These are phyloP conservation scores for Riptortus pedestris DNA, from an alignment of 1,140 invertebrate species.

Conservation along the genomic window DNA sequence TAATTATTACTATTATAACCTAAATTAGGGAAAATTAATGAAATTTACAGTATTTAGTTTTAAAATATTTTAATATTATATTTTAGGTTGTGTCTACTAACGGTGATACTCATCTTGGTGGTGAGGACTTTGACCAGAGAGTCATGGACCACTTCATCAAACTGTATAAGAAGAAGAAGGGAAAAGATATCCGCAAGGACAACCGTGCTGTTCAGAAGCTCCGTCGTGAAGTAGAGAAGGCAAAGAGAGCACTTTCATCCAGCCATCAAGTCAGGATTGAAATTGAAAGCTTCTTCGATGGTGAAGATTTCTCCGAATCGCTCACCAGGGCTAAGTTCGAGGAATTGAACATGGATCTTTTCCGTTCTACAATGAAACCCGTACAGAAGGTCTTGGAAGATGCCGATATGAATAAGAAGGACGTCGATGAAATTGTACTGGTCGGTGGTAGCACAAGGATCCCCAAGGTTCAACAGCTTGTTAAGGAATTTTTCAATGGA, in stretches of 20 bases:
- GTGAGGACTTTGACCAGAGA: slow-evolving; percentile 97
- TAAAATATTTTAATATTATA: too few relatives aligned
- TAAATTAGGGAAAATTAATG: too few relatives aligned
- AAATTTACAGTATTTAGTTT: too few relatives aligned
- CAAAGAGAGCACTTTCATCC: slow-evolving; percentile 88
- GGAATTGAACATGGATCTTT: slow-evolving; percentile 98
- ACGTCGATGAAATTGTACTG: slow-evolving; percentile 96
- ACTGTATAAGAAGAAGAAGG: slow-evolving; percentile 97
- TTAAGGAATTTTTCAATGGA: slow-evolving; percentile 97
- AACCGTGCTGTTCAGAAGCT: slow-evolving; percentile 92
- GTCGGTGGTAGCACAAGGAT: slow-evolving; percentile 99
- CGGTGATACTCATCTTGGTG: slow-evolving; percentile 96
- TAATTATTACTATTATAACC: too few relatives aligned
- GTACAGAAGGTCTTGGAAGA: slow-evolving; percentile 98
- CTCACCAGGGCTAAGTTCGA: slow-evolving; percentile 98
- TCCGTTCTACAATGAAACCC: slow-evolving; percentile 95
- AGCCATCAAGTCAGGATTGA: slow-evolving; percentile 92
- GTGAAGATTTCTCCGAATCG: slow-evolving; percentile 98
- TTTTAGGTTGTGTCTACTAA: slow-evolving; percentile 94
- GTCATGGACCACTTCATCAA: slow-evolving; percentile 99
- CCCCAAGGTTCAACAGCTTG: slow-evolving; percentile 95
- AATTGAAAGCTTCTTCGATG: slow-evolving; percentile 98
- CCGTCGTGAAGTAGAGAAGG: slow-evolving; percentile 93
- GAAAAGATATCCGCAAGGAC: slow-evolving; percentile 93
- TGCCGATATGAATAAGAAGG: slow-evolving; percentile 96